These are phyloP conservation scores for Drosophila gaucha DNA, from an alignment of 2,888 invertebrate genomes.

Conservation along the genomic window DNA sequence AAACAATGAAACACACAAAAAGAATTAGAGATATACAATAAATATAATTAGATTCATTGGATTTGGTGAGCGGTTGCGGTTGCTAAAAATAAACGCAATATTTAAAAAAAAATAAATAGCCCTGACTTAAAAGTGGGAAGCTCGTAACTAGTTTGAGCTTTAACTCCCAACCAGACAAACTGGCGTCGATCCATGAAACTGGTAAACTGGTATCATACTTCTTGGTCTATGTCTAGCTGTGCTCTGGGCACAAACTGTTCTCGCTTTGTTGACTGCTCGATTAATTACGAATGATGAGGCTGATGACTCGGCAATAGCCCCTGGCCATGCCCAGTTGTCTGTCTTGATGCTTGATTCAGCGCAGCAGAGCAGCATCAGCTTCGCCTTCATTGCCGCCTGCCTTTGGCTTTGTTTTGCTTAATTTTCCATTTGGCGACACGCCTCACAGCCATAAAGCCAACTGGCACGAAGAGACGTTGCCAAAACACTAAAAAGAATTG, in stretches of 20 bases:
- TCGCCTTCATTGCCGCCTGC: slow-evolving; percentile 35
- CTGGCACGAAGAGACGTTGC: slow-evolving; percentile 27
- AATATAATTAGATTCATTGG: slow-evolving; percentile 43
- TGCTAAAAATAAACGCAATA: slow-evolving; percentile 48
- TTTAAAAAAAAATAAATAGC: slow-evolving; percentile 10
- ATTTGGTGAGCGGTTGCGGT: slow-evolving; percentile 19
- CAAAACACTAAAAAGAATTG: slow-evolving; percentile 23
- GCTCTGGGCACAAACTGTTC: slow-evolving; percentile 6
- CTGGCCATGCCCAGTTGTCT: slow-evolving; percentile 15
- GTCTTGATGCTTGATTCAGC: slow-evolving; percentile 25
- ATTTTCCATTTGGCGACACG: slow-evolving; percentile 49
- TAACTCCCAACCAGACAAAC: slow-evolving; percentile 39
- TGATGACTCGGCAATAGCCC: slow-evolving; percentile 15
- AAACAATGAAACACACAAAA: slow-evolving; percentile 16
- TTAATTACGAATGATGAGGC: slow-evolving; percentile 35
- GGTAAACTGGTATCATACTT: slow-evolving; percentile 3
- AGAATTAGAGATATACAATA: slow-evolving; percentile 40
- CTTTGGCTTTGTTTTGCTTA: slow-evolving; percentile 27
- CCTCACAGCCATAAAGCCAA: slow-evolving; percentile 35
- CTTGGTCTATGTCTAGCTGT: background rate
- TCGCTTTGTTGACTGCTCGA: slow-evolving; percentile 19
- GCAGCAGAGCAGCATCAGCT: slow-evolving; percentile 5
- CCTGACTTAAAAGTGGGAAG: slow-evolving; percentile 6
- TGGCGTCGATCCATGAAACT: slow-evolving; percentile 47
- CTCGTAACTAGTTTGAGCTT: slow-evolving; percentile 9